Conservation (phyloP, 2,113 vertebrate species). For the Astatoreochromis straeleni region DNA sequence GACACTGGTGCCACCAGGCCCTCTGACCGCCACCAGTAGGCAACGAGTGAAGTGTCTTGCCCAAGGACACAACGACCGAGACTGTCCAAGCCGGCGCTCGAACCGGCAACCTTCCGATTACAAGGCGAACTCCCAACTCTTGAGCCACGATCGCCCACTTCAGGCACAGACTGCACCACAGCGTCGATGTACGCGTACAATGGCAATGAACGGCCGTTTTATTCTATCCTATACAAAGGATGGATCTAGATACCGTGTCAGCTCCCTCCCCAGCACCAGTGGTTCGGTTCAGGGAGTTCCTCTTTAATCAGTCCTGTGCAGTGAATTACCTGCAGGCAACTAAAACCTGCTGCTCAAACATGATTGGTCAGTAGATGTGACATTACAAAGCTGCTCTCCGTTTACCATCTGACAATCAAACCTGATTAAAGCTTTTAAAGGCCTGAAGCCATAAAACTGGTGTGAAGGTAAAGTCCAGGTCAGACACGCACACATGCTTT, state of each 20-base stretch:
- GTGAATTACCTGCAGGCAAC: background rate
- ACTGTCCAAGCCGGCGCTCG: fast-evolving
- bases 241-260: background rate
- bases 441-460: fast-evolving
- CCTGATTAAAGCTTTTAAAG: background rate
- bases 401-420: background rate
- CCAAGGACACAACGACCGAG: fast-evolving
- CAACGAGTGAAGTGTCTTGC: fast-evolving
- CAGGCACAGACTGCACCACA: background rate
- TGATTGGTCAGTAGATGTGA: background rate
- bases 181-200: fast-evolving
- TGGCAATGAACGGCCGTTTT: background rate
- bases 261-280: background rate
- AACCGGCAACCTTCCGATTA: fast-evolving
- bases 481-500: fast-evolving
- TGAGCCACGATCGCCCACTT: background rate
- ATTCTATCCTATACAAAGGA: background rate
- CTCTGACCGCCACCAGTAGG: background rate
- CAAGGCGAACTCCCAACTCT: fast-evolving
- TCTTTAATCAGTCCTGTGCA: background rate
- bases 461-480: background rate
- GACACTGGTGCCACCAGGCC: background rate
- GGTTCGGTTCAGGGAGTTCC: background rate
- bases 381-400: background rate
- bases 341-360: background rate